Conservation (phyloP, 2,888 invertebrate genomes). For the Drosophila nr. fundita region DNA sequence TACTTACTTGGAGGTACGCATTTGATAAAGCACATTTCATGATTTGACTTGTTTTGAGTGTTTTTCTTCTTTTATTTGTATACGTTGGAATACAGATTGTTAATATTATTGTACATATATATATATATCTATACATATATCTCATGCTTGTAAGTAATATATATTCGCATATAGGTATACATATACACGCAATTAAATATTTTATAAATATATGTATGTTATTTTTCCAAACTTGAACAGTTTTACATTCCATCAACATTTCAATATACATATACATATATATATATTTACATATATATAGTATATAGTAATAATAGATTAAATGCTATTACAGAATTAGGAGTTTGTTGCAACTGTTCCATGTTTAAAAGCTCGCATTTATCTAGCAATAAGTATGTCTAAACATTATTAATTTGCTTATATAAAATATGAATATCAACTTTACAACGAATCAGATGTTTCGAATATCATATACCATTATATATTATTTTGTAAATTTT, state of each 20-base stretch:
- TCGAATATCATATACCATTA: slow-evolving; percentile 53
- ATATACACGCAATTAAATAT: slow-evolving; percentile 31
- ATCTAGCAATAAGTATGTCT: slow-evolving; percentile 32
- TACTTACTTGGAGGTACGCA: neutral
- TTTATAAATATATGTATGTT: slow-evolving; percentile 31
- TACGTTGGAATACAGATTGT: slow-evolving; percentile 49
- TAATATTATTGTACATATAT: slow-evolving; percentile 27
- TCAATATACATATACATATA: slow-evolving; percentile 5
- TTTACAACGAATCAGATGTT: slow-evolving; percentile 47
- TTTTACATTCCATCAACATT: slow-evolving; percentile 29
- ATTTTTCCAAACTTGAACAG: slow-evolving; percentile 52
- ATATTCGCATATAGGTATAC: slow-evolving; percentile 12
- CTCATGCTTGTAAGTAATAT: slow-evolving; percentile 17
- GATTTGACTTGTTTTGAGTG: slow-evolving; percentile 17
- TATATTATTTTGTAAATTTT: slow-evolving; percentile 42
- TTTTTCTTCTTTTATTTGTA: slow-evolving; percentile 35
- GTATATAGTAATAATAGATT: slow-evolving; percentile 36
- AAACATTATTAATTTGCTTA: slow-evolving; percentile 26
- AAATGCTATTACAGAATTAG: slow-evolving; percentile 53
- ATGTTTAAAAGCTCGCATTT: slow-evolving; percentile 48
- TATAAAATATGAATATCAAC: slow-evolving; percentile 40
- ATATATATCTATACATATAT: slow-evolving; percentile 13
- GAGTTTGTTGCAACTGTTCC: slow-evolving; percentile 38
- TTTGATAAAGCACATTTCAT: neutral
- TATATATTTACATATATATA: slow-evolving; percentile 15